Evolutionary conservation across 2,113 vertebrate species (phyloP).

Genomic region (Colistium nudipinnis): DNA sequence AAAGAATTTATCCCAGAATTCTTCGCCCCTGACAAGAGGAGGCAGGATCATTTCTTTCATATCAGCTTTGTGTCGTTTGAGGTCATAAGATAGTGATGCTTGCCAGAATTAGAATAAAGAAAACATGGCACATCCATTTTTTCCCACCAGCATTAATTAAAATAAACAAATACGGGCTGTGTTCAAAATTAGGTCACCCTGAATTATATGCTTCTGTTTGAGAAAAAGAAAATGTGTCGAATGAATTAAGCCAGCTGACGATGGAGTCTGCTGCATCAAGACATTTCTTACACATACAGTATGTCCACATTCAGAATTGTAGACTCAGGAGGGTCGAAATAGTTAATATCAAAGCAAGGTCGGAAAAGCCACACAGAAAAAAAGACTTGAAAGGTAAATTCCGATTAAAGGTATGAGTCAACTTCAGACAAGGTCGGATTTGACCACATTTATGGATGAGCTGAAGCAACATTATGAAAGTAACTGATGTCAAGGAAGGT

Average conservation of each 20-base stretch:
- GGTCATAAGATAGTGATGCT: constrained; percentile 19
- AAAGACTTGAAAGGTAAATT: constrained; percentile 21
- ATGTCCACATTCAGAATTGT: background rate
- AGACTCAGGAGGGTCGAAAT: background rate
- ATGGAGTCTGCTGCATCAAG: constrained; percentile 3
- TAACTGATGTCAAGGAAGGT: background rate
- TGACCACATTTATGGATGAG: constrained; percentile 17
- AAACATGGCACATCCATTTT: constrained; percentile 14
- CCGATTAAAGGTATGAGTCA: constrained; percentile 7
- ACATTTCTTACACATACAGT: background rate
- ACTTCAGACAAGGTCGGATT: constrained; percentile 22
- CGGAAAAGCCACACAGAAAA: background rate
- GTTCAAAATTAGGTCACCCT: constrained; percentile 18
- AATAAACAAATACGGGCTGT: constrained; percentile 42
- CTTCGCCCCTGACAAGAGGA: constrained; percentile 25
- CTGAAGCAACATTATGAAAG: constrained; percentile 29
- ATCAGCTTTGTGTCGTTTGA: constrained; percentile 29
- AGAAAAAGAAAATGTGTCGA: background rate
- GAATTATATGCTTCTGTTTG: constrained; percentile 10
- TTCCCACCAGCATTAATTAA: constrained; percentile 16
- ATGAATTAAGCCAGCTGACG: constrained; percentile 4
- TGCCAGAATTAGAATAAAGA: constrained; percentile 13
- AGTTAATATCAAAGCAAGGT: too few species aligned
- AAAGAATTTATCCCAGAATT: constrained; percentile 27
- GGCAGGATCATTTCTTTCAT: background rate